These are phyloP conservation scores for Sesia bembeciformis DNA, from an alignment of 2,888 invertebrate species.

Conservation along the genomic window DNA sequence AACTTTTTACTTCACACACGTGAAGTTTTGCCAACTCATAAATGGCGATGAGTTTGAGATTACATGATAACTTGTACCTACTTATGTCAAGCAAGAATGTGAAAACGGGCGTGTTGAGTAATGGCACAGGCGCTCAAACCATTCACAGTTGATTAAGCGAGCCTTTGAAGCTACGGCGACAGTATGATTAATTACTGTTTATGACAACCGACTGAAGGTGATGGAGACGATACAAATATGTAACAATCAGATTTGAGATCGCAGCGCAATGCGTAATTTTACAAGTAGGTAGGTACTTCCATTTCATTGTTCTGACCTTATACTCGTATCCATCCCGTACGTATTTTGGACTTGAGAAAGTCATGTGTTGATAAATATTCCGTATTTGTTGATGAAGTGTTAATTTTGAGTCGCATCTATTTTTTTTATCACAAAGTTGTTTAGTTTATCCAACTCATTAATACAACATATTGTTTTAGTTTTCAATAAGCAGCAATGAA, in stretches of 20 bases:
- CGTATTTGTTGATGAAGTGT: too few species aligned
- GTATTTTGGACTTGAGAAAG: too few species aligned
- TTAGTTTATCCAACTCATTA: too few species aligned
- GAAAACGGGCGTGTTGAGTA: conserved; percentile 52
- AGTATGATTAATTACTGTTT: conserved; percentile 62
- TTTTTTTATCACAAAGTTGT: too few species aligned
- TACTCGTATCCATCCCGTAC: too few species aligned
- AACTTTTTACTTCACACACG: neutral
- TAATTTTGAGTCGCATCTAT: too few species aligned
- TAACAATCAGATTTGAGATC: neutral
- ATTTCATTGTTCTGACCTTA: too few species aligned
- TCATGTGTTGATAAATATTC: too few species aligned
- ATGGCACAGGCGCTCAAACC: conserved; percentile 47
- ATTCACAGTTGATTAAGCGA: conserved; percentile 65
- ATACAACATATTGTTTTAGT: too few species aligned
- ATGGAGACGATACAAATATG: neutral
- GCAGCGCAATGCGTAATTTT: neutral
- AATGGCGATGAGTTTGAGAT: conserved; percentile 27
- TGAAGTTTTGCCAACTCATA: neutral
- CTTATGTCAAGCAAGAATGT: conserved; percentile 43
- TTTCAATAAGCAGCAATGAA: too few species aligned
- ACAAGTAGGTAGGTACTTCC: too few species aligned
- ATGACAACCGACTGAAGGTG: conserved; percentile 39
- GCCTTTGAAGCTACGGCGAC: conserved; percentile 56
- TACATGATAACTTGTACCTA: conserved; percentile 31